These are phyloP conservation scores for Ovibos moschatus DNA, from an alignment of 2,113 vertebrate genomes.

Conservation along the genomic window DNA sequence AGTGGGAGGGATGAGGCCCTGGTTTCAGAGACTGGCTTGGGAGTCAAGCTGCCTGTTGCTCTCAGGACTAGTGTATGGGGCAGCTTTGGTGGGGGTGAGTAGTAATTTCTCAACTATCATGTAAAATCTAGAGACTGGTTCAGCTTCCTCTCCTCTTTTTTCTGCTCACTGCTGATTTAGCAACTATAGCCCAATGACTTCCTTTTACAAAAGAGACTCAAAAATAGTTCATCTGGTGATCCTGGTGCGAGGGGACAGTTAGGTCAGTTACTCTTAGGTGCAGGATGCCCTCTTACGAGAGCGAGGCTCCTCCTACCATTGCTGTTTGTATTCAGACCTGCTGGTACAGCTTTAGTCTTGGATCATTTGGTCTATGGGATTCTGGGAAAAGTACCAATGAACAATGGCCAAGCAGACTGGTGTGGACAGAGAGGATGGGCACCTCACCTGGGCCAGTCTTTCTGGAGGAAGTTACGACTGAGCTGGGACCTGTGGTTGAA, in stretches of 20 bases:
- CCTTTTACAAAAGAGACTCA: neutral
- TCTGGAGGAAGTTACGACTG: neutral
- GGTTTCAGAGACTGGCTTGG: neutral
- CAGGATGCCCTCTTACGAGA: neutral
- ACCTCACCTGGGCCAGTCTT: neutral
- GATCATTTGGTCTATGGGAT: neutral
- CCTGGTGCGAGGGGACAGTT: too few species aligned
- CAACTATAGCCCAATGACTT: neutral
- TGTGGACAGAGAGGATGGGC: neutral
- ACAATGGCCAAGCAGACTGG: rapidly evolving
- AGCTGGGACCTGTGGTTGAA: neutral
- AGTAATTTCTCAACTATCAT: neutral
- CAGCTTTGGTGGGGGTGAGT: neutral
- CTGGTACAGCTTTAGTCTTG: neutral
- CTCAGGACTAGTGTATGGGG: rapidly evolving
- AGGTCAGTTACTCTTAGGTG: neutral
- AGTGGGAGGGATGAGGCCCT: neutral
- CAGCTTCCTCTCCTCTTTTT: neutral
- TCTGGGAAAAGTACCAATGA: neutral
- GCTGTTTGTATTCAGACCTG: neutral
- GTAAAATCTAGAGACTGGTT: neutral
- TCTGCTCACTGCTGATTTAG: neutral
- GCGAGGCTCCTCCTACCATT: neutral
- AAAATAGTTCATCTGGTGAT: neutral
- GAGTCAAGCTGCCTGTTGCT: rapidly evolving